Conservation (phyloP, 2,888 invertebrate species). For the Tupiocoris notatus region DNA sequence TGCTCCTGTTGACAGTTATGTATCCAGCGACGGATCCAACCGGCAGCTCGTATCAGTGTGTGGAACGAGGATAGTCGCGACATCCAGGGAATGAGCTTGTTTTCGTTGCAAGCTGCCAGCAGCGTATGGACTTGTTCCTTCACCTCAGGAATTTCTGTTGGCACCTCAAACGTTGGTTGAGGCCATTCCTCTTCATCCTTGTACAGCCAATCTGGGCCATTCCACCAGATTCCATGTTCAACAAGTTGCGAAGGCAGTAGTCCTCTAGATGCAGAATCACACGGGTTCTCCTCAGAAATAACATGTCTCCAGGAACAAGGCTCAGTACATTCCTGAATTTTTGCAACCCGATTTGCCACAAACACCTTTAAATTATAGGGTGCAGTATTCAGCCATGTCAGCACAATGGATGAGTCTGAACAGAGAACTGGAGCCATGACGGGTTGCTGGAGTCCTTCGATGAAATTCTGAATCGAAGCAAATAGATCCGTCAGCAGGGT, state of each 20-base stretch:
- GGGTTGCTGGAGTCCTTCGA: too few species aligned
- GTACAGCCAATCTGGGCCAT: slow-evolving; percentile 1
- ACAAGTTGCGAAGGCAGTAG: background rate
- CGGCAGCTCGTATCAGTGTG: background rate
- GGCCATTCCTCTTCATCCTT: background rate
- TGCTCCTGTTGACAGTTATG: background rate
- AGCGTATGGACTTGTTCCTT: background rate
- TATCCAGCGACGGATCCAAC: background rate
- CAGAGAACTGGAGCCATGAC: slow-evolving; percentile 46
- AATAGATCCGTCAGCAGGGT: slow-evolving; percentile 13
- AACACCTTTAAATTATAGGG: slow-evolving; percentile 17
- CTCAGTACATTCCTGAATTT: background rate
- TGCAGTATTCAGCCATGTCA: slow-evolving; percentile 34
- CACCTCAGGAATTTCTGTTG: background rate
- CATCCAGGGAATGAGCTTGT: background rate
- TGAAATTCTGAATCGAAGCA: background rate
- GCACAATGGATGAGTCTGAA: slow-evolving; percentile 50
- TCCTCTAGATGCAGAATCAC: slow-evolving; percentile 21
- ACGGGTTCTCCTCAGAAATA: background rate
- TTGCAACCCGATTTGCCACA: slow-evolving; percentile 28
- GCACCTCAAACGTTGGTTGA: background rate
- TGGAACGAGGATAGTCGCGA: background rate
- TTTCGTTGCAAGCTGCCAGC: background rate
- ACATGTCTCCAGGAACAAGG: slow-evolving; percentile 9
- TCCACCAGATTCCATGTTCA: slow-evolving; percentile 6